Base-by-base conservation (phyloP, 2,888 invertebrate genomes). In the Coremacera marginata region DNA sequence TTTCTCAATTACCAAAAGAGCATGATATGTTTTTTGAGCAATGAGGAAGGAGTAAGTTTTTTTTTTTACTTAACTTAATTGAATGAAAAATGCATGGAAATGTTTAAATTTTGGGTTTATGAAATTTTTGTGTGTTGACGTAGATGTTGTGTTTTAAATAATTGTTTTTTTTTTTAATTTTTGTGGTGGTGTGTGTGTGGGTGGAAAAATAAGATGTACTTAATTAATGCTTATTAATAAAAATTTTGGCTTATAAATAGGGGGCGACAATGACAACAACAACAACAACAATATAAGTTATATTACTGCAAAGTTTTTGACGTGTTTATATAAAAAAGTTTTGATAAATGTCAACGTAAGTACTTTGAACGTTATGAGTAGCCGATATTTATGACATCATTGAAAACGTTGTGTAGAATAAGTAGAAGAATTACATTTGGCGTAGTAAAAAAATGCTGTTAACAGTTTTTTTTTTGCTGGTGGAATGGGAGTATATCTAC, bases 251-350 rank as follows among this genome's bases (percentile, higher is more conserved):
- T 78, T 78, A 75, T 79, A 75, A 79, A 79, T 79, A 79, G 79
- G 75, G 79, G 79, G 79, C 79, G 79, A 79, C 79, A 76, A 76
- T 76, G 77, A 78, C 71, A 76, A 77, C 65, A 73, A 75, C 70
- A 75, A 72, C 70, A 74, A 63, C 44, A 37, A 37, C 8, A 37
- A 37, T 8, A 44, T 7, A 2, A 44, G 44, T 44, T 44, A 14
- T 44, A 44, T 11, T 44, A 7, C 44, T 7, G 44, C 44, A 44
- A 44, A 44, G 14, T 11, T 44, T 44, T 31, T 11, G 14, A 44
- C 44, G 44, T 2, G 11, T 44, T 44, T 44, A 3, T 11, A 44
- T 11, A 44, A 44, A 44, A 31, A 44, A 11, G 3, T 44, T 44
- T 44, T 44, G 8, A 37, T 8, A 37, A 37, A 37, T 7, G 37